phyloP scores from a whole-genome alignment of 2,888 invertebrate species.

The Epinotia nisella region DNA sequence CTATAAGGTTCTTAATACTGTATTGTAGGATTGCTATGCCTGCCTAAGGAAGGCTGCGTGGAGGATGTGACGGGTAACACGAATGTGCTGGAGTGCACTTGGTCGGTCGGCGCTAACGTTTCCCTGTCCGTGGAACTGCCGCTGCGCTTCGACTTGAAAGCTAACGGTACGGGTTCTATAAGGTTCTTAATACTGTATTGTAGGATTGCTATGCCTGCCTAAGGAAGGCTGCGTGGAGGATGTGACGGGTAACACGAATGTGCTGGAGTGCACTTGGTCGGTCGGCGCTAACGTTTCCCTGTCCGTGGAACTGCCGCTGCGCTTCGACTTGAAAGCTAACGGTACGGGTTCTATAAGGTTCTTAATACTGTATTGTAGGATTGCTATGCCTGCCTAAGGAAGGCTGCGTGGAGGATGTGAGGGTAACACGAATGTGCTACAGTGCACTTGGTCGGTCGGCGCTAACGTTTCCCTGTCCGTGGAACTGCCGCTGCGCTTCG shows the following conservation, averaged over 20 bases:
- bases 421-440: conserved; percentile 44
- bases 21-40: conserved; percentile 58
- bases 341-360: too few relatives aligned
- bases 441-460: conserved; percentile 61
- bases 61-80: conserved; percentile 38
- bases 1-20: too few relatives aligned
- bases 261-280: conserved; percentile 58
- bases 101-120: conserved; percentile 63
- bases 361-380: too few relatives aligned
- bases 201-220: conserved; percentile 58
- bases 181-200: background rate
- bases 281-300: conserved; percentile 63
- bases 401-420: conserved; percentile 54
- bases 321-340: too few relatives aligned
- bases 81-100: conserved; percentile 54
- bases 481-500: conserved; percentile 59
- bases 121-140: conserved; percentile 61
- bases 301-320: conserved; percentile 60
- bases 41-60: conserved; percentile 58
- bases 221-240: conserved; percentile 58
- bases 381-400: conserved; percentile 57
- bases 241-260: conserved; percentile 32
- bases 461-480: conserved; percentile 63
- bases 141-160: conserved; percentile 59
- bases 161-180: conserved; percentile 56